Base-by-base conservation (phyloP, 2,888 invertebrate species). In the Microctonus aethiopoides region DNA sequence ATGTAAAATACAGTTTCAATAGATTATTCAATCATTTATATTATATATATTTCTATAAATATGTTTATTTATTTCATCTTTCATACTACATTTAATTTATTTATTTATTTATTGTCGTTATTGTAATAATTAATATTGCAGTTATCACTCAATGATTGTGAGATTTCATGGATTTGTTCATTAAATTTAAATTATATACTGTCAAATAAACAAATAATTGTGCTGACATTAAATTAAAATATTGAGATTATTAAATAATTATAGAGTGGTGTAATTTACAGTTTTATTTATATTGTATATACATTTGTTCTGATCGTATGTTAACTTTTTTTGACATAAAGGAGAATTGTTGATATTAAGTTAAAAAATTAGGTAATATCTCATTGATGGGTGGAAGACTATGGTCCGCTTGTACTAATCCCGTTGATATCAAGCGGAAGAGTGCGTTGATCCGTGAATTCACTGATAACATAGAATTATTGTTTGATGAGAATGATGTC, bases 381-480 rank as follows among this genome's bases (percentile, higher is more conserved):
- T 39, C 39, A 11, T 39, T 39, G 39, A 39, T 39, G 39, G 39
- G 9, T 11, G 39, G 4, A 39, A 39, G 39, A 39, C 51, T 11
- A 22, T 9, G 11, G 51, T 20, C 51, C 22, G 20, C 16, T 10
- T 4, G 9, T 52, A 20, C n/a, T 39, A 39, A 26, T 62, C n/a
- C n/a, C 59, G 32, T 67, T 41, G 46, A 46, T 46, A 59, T 57
- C 67, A 39, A 51, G 59, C 52, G 32, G 63, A 62, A 32, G 57
- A 63, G 39, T 75, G 83, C 84, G 81, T 81, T 84, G 81, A 84
- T 71, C 84, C 83, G 84, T 84, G 83, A 84, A 84, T 81, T 80
- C 79, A 76, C 81, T 80, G 84, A 84, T 84, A 84, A 84, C 83
- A 80, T 81, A 82, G 81, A 84, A 83, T 84, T 84, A 84, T 83